These are phyloP conservation scores for Sphenodon punctatus DNA, from an alignment of 2,797 vertebrate genomes.

Conservation along the genomic window DNA sequence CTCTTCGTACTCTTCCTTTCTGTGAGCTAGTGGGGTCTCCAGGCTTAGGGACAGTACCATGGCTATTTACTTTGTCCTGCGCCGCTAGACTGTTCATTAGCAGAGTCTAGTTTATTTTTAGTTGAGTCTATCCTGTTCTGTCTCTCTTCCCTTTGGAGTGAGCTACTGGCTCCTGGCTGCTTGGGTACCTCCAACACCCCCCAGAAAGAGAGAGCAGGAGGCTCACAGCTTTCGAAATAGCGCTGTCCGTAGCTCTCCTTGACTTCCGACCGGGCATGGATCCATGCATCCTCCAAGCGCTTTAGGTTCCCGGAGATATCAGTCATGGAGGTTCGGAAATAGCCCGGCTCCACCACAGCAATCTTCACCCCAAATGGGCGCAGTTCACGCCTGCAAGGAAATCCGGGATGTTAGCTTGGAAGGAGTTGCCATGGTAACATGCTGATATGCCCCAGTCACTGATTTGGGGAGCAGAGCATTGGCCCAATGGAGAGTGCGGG, in stretches of 20 bases:
- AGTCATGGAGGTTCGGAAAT: slow-evolving; percentile 37
- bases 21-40: too few species aligned
- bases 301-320: accelerated
- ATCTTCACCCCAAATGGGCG: slow-evolving; percentile 51
- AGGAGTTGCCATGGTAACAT: too few species aligned
- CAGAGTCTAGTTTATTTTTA: too few species aligned
- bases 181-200: background rate
- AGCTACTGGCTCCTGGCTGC: background rate
- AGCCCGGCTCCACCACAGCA: slow-evolving; percentile 48
- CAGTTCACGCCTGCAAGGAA: slow-evolving; percentile 60
- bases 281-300: background rate
- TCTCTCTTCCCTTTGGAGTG: too few species aligned
- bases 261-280: background rate
- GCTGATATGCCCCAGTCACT: too few species aligned
- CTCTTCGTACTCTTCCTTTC: too few species aligned
- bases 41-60: too few species aligned
- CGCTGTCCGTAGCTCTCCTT: slow-evolving; percentile 20
- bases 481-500: too few species aligned
- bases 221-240: slow-evolving; percentile 48
- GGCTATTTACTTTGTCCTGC: too few species aligned
- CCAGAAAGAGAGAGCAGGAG: background rate
- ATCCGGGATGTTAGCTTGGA: background rate
- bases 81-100: too few species aligned
- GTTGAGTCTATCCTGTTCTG: too few species aligned
- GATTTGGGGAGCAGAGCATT: too few species aligned